Evolutionary conservation across 1,140 invertebrate species (phyloP), one percentile per base, ranked within the genome.

Genomic region (Drosophila prosaltans): DNA sequence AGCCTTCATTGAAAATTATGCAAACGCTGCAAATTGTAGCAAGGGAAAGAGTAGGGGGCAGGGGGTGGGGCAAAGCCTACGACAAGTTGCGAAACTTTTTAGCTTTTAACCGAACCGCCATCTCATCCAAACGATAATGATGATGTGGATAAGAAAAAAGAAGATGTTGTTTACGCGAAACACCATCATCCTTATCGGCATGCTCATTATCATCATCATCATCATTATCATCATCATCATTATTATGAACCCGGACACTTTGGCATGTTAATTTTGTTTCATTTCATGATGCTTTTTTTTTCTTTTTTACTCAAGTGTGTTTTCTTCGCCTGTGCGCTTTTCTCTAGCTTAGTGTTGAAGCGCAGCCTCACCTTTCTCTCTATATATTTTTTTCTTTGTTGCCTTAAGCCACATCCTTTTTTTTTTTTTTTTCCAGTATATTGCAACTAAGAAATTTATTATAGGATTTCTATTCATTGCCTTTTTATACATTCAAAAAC

Each of bases 181-280:
- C 16, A 16, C 16, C 16, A 16, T 16, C 16, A 16, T 16, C 16
- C 16, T 65, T 2, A 48, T 6, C 45, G 24, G 21, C 45, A 48
- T 24, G 6, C 0, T 51, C 45, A 51, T 51, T 8, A 2, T 36
- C 6, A 36, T 36, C 32, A 36, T 4, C 32, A 36, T 36, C 2
- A 54, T 36, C 67, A 41, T 45, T 43, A 26, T 60, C 51, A 54
- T 48, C n/a, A 61, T 48, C 45, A 67, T 68, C 51, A 69, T 72
- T 58, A 79, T 81, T 54, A 11, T 32, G 51, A 43, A 65, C 54
- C 41, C 68, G 32, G 48, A 58, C 28, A 67, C 72, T 75, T 74
- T 85, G 65, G 63, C 54, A 61, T 84, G 80, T 81, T 85, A 75
- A 81, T 81, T 85, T 85, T 78, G 69, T 78, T 78, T 78, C 69